phyloP scores from a whole-genome alignment of 2,113 vertebrate species.

The Notarius lentiginosus region DNA sequence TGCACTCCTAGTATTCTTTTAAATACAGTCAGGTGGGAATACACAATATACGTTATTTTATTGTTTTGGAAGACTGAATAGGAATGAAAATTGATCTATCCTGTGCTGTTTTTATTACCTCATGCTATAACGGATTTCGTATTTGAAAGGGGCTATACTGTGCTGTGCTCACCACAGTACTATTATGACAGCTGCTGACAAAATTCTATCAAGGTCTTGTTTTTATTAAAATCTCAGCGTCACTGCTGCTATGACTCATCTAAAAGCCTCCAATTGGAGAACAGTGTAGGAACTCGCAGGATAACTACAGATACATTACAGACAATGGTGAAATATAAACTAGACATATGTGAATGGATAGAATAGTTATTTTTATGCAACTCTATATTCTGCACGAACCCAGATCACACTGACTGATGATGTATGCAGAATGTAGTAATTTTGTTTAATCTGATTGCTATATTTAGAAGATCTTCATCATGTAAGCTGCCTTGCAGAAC shows the following conservation, averaged over 20 bases:
- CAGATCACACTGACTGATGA: neutral
- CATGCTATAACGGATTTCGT: too few relatives aligned
- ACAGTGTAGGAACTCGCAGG: neutral
- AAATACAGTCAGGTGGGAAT: too few relatives aligned
- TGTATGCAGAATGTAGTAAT: neutral
- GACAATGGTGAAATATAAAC: too few relatives aligned
- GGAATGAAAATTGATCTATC: too few relatives aligned
- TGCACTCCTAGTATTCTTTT: too few relatives aligned
- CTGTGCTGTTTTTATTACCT: too few relatives aligned
- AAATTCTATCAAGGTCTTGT: neutral
- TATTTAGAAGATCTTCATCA: neutral
- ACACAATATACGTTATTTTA: too few relatives aligned
- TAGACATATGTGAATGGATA: neutral
- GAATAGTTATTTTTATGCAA: neutral
- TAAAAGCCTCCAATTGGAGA: neutral
- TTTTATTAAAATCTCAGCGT: neutral
- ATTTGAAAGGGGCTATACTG: neutral
- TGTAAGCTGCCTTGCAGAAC: neutral
- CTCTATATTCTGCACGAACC: neutral
- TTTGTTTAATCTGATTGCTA: neutral
- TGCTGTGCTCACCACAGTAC: neutral
- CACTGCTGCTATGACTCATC: neutral
- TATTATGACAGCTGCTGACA: neutral
- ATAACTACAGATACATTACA: neutral
- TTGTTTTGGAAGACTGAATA: too few relatives aligned